Evolutionary conservation across 1,140 invertebrate species (phyloP).

Genomic region (Drosophila pachea): DNA sequence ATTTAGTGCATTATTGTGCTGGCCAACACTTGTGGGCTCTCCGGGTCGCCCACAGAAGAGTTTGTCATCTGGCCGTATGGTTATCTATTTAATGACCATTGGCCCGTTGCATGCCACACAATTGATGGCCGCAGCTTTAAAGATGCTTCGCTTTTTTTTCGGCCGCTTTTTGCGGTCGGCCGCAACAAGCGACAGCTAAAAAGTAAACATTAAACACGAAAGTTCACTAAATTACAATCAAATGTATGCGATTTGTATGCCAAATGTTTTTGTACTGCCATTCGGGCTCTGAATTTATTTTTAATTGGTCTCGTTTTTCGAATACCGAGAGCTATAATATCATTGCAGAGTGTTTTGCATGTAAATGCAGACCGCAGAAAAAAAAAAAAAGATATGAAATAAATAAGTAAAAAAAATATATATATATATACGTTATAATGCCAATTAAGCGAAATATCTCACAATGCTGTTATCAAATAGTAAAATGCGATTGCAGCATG

Average conservation of each 20-base stretch:
- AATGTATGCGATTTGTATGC: constrained; percentile 35
- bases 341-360: constrained; percentile 32
- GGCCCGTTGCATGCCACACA: constrained; percentile 12
- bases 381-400: constrained; percentile 6
- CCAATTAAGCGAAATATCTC: constrained; percentile 61
- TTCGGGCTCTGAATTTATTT: constrained; percentile 25
- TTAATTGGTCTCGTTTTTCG: constrained; percentile 59
- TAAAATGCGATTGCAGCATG: constrained; percentile 18
- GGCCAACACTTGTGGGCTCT: background rate
- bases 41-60: background rate
- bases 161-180: constrained; percentile 44
- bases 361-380: constrained; percentile 54
- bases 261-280: constrained; percentile 15
- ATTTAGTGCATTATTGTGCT: background rate
- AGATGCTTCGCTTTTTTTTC: constrained; percentile 4
- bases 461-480: constrained; percentile 40
- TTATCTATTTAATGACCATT: constrained; percentile 29
- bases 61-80: background rate
- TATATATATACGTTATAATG: constrained; percentile 39
- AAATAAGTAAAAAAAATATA: constrained; percentile 39
- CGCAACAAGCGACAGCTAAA: constrained; percentile 27
- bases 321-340: constrained; percentile 52
- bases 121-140: constrained; percentile 3
- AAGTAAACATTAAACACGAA: constrained; percentile 41
- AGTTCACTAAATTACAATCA: constrained; percentile 50